phyloP scores from a whole-genome alignment of 2,888 invertebrate genomes.

The Cerceris ruficornis region DNA sequence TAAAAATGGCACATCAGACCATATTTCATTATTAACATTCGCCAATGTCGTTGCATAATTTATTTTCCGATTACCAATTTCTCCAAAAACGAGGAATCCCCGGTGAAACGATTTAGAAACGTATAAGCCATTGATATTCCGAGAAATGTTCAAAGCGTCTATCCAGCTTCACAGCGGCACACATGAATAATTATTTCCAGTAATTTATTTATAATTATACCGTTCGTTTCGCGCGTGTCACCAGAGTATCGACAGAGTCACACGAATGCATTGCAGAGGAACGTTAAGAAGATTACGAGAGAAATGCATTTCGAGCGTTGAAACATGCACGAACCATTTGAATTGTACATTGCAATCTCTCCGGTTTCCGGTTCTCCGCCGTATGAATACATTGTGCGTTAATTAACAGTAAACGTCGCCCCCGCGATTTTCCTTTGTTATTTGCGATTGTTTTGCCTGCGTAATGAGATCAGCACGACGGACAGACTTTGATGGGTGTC shows the following conservation, averaged over 20 bases:
- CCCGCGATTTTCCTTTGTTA: conserved; percentile 17
- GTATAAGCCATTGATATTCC: too few species aligned
- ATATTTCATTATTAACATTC: too few species aligned
- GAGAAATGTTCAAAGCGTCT: too few species aligned
- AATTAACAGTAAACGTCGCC: conserved; percentile 66
- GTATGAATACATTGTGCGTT: conserved; percentile 47
- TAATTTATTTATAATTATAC: neutral
- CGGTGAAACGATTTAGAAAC: too few species aligned
- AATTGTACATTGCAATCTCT: conserved; percentile 29
- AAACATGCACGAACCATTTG: conserved; percentile 9
- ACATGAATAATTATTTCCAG: neutral
- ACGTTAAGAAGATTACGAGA: conserved; percentile 36
- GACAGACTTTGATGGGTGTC: neutral
- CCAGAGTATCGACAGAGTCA: neutral
- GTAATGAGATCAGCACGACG: conserved; percentile 2
- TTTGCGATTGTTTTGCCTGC: conserved; percentile 11
- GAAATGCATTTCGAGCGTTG: conserved; percentile 17
- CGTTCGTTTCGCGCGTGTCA: neutral
- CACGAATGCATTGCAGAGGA: neutral
- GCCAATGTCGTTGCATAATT: too few species aligned
- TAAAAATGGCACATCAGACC: too few species aligned
- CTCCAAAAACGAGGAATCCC: too few species aligned
- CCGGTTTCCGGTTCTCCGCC: neutral
- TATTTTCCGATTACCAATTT: too few species aligned
- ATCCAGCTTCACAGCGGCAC: neutral